phyloP scores from a whole-genome alignment of 2,113 vertebrate species.

The Tylochromis polylepis region DNA sequence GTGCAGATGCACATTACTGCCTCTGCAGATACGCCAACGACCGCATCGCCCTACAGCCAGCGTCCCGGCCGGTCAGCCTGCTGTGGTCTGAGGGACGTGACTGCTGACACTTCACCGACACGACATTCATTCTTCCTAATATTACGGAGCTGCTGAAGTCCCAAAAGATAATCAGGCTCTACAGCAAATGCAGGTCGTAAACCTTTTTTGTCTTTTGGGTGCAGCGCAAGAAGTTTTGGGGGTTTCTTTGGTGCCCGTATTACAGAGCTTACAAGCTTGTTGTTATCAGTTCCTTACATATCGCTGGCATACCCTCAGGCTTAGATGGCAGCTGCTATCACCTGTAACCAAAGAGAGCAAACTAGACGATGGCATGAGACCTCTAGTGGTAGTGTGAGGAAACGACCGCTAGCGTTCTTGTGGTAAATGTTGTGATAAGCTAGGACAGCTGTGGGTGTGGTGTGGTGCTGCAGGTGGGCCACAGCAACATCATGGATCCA shows the following conservation, averaged over 20 bases:
- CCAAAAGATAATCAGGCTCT: not conserved
- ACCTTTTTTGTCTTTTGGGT: not conserved
- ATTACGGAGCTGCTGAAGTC: not conserved
- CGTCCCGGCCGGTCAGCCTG: not conserved
- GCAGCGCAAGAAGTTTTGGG: not conserved
- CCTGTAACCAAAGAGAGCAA: not conserved
- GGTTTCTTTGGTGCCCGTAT: rapidly evolving
- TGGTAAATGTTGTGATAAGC: not conserved
- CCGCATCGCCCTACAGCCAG: not conserved
- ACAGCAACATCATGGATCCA: not conserved
- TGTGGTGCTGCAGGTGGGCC: not conserved
- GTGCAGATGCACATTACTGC: constrained; percentile 16
- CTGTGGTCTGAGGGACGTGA: not conserved
- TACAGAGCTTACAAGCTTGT: not conserved
- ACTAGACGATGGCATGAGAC: too few species aligned
- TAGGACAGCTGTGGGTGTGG: too few species aligned
- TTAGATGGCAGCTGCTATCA: not conserved
- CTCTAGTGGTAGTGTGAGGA: not conserved
- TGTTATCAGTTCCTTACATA: not conserved
- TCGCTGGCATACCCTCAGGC: not conserved
- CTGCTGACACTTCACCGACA: constrained; percentile 10
- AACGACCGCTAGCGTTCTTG: not conserved
- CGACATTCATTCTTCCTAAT: not conserved
- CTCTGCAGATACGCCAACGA: not conserved
- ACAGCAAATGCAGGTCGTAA: not conserved